These are phyloP conservation scores for Myotis daubentonii DNA, from an alignment of 2,797 vertebrate genomes.

Conservation along the genomic window DNA sequence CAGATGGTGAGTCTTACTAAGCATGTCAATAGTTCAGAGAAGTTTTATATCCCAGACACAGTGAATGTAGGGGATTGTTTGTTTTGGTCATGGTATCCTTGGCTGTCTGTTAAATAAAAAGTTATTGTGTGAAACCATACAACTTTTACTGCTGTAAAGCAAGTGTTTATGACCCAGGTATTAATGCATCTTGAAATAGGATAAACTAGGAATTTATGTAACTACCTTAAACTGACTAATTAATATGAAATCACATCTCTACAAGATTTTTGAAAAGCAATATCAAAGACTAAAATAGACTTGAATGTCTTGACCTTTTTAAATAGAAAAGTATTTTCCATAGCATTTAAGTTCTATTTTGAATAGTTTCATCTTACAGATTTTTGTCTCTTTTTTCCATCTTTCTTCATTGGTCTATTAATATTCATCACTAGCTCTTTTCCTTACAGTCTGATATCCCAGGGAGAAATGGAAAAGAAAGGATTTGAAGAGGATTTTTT, in stretches of 20 bases:
- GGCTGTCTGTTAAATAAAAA: constrained; percentile 42
- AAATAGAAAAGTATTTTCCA: constrained; percentile 3
- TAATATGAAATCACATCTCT: neutral
- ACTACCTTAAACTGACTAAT: neutral
- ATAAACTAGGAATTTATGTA: neutral
- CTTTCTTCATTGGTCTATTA: neutral
- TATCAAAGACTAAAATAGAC: neutral
- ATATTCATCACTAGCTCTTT: neutral
- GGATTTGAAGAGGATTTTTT: neutral
- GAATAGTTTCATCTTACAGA: neutral
- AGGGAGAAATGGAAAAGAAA: neutral
- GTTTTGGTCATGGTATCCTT: constrained; percentile 2
- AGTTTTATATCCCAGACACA: neutral
- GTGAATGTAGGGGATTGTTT: constrained; percentile 17
- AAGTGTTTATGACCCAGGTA: neutral
- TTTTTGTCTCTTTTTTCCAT: neutral
- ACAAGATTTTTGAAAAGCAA: neutral
- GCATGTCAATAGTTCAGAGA: neutral
- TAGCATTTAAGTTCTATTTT: neutral
- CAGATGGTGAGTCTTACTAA: neutral
- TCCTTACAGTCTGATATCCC: neutral
- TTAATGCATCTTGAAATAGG: constrained; percentile 4
- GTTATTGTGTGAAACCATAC: neutral
- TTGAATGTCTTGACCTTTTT: neutral
- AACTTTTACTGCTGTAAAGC: neutral